phyloP scores from a whole-genome alignment of 2,888 invertebrate species.

The Clistopyga incitator region DNA sequence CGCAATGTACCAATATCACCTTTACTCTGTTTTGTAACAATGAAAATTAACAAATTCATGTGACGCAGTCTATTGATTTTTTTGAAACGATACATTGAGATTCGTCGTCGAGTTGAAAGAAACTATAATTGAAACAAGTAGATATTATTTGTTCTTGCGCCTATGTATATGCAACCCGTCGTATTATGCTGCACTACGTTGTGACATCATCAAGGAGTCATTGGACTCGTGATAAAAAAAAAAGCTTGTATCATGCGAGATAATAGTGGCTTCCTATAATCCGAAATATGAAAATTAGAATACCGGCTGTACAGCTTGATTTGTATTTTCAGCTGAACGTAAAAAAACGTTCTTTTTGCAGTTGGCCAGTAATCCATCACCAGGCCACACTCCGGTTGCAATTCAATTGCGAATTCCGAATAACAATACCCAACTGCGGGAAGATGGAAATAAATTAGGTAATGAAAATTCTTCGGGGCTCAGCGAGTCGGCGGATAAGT shows the following conservation, averaged over 20 bases:
- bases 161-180: slow-evolving; percentile 56
- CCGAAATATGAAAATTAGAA: not conserved
- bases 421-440: slow-evolving; percentile 27
- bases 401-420: slow-evolving; percentile 32
- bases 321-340: slow-evolving; percentile 30
- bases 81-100: no score
- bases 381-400: slow-evolving; percentile 63
- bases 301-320: slow-evolving; percentile 8
- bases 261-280: slow-evolving; percentile 5
- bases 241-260: slow-evolving; percentile 58
- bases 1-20: no score
- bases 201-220: slow-evolving; percentile 1
- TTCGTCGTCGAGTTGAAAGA: no score
- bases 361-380: slow-evolving; percentile 58
- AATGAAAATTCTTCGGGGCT: slow-evolving; percentile 37
- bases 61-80: not conserved
- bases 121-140: not conserved
- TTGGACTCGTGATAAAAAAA: slow-evolving; percentile 13
- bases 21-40: not conserved
- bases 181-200: slow-evolving; percentile 18
- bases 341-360: slow-evolving; percentile 51
- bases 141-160: slow-evolving; percentile 32
- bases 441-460: slow-evolving; percentile 7
- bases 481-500: not conserved
- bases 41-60: not conserved